phyloP scores from a whole-genome alignment of 1,140 invertebrate genomes.

The Drosophila parabipectinata region DNA sequence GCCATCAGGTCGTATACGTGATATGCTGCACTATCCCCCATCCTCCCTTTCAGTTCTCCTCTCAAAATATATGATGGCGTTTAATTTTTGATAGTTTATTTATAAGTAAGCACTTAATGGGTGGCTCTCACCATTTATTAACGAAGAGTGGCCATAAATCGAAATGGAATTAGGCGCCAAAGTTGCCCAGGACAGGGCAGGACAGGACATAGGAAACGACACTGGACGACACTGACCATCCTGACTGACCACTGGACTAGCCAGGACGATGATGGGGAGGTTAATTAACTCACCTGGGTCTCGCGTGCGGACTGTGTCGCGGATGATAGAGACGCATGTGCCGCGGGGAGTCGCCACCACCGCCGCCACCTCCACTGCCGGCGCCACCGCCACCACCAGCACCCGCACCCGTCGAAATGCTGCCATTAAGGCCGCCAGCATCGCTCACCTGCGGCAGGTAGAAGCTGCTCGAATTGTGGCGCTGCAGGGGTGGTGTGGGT shows the following conservation, averaged over 20 bases:
- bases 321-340: slow-evolving; percentile 87
- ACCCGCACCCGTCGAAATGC: slow-evolving; percentile 57
- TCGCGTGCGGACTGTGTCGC: slow-evolving; percentile 90
- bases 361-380: slow-evolving; percentile 30
- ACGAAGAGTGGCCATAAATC: not conserved
- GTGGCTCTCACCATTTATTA: not conserved
- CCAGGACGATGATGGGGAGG: not conserved
- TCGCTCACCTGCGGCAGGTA: slow-evolving; percentile 88
- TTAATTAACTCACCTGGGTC: slow-evolving; percentile 85
- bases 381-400: slow-evolving; percentile 12
- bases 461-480: slow-evolving; percentile 96
- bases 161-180: not conserved
- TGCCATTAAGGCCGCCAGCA: slow-evolving; percentile 61
- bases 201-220: no score
- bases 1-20: not conserved
- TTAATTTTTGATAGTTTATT: slow-evolving; percentile 1
- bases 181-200: not conserved
- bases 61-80: not conserved
- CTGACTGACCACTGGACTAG: not conserved
- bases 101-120: slow-evolving; percentile 1
- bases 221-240: no score
- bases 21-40: not conserved
- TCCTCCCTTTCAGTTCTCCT: not conserved
- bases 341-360: slow-evolving; percentile 87
- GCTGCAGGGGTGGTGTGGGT: slow-evolving; percentile 94